Base-by-base conservation (phyloP, 2,888 invertebrate genomes). In the Callimorpha dominula region DNA sequence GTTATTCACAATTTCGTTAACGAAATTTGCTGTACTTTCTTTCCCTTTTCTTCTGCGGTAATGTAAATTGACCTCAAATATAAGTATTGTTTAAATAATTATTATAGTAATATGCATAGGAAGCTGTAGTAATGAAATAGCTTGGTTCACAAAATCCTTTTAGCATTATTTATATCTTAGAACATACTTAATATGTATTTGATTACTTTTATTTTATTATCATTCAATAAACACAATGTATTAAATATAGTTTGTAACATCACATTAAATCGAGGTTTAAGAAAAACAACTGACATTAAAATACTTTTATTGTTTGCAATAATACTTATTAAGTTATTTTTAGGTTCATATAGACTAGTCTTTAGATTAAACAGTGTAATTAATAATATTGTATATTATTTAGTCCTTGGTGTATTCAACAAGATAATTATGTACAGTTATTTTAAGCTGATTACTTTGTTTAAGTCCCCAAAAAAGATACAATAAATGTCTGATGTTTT, bases 271-370 rank as follows among this genome's bases (percentile, higher is more conserved):
- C 17, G 52, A 52, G 15, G 20, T 49, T 12, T 31, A 49, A 57
- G 50, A 52, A 63, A 42, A 68, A 70, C 68, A 57, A 64, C 43
- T 80, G 83, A 84, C 81, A 81, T 83, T 85, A 80, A 70, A 77
- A 71, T 83, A 84, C 67, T 72, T 74, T 75, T 64, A 72, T 75
- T 67, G 6, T 75, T 82, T 81, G 84, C 82, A 87, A 85, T 86
- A 86, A 80, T 84, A 84, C 70, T 73, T 74, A 73, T 73, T 83
- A 86, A 79, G 78, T 71, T 79, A 75, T 72, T 82, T 3, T 80
- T 82, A 78, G 78, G 75, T 75, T 78, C 75, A 76, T 78, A 85
- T 84, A 84, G 79, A 77, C 90, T 90, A 90, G 89, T 90, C 90
- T 87, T 82, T 89, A 88, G 85, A 73, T 75, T 82, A 72, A 73